These are phyloP conservation scores for Apamea anceps DNA, from an alignment of 2,888 invertebrate species.

Conservation along the genomic window DNA sequence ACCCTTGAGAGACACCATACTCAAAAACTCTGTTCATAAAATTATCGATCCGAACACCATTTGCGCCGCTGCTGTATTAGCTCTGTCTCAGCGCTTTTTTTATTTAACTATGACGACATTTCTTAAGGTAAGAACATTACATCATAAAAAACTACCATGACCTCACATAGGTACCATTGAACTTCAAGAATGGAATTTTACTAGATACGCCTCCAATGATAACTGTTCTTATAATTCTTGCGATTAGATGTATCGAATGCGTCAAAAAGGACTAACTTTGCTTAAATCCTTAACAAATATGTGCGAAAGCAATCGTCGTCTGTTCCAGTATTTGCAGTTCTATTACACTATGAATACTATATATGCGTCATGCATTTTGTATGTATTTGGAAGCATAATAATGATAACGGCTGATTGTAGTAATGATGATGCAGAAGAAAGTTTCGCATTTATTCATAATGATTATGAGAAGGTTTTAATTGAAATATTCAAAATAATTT, in stretches of 20 bases:
- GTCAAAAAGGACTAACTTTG: conserved; percentile 65
- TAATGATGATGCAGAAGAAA: conserved; percentile 25
- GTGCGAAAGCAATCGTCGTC: conserved; percentile 66
- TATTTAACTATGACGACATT: conserved; percentile 41
- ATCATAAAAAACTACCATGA: conserved; percentile 36
- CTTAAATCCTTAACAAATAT: conserved; percentile 67
- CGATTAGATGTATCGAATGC: conserved; percentile 41
- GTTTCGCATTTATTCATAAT: neutral
- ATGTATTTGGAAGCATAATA: conserved; percentile 33
- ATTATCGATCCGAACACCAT: conserved; percentile 39
- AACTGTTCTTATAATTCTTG: conserved; percentile 59
- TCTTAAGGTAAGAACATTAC: conserved; percentile 38
- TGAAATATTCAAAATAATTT: no score
- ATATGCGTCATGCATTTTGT: conserved; percentile 40
- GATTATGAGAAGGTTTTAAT: neutral
- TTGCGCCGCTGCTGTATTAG: conserved; percentile 21
- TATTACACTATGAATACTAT: conserved; percentile 1
- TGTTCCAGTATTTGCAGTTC: conserved; percentile 48
- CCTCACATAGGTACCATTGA: conserved; percentile 49
- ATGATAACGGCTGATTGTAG: conserved; percentile 25
- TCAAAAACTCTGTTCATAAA: conserved; percentile 1
- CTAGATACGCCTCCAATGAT: conserved; percentile 47
- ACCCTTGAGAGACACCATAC: conserved; percentile 14
- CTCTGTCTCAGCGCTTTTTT: conserved; percentile 39
- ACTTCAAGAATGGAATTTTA: conserved; percentile 52